Base-by-base conservation (phyloP, 2,888 invertebrate species). In the Lamellibrachia columna region DNA sequence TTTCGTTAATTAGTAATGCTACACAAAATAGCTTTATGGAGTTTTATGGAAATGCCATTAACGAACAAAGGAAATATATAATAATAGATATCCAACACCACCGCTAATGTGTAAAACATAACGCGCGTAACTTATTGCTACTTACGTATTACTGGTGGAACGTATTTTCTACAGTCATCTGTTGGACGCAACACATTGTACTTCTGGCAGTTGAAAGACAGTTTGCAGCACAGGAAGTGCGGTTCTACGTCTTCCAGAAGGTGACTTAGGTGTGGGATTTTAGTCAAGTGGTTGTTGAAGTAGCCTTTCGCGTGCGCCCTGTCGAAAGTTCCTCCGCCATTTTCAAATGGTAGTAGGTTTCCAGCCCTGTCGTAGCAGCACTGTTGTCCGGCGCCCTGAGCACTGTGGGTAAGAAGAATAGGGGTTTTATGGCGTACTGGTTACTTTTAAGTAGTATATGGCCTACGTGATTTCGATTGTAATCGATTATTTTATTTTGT, bases 351-450 rank as follows among this genome's bases (percentile, higher is more conserved):
- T 15, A 75, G 75, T n/a, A 75, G 75, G 75, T 75, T 75, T 22
- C 75, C 75, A 22, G 75, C 75, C 22, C 75, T 75, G 75, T 75
- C 75, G 75, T 75, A 75, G 75, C 75, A 75, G n/a, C 75, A 75
- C n/a, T 75, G 75, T n/a, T 75, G 75, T n/a, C 75, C 75, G 2
- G 75, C 75, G 6, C 75, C 75, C 0, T 75, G 15, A 2, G n/a
- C 75, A 75, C 75, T 75, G 75, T 22, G 75, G 75, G 22, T 15
- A 75, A 75, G 22, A 22, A 75, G n/a, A 75, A 6, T 22, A 22
- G n/a, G 15, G 58, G 11, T 58, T 22, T 75, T 15, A 75, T 22
- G 60, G 22, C 6, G n/a, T 75, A 6, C 0, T 75, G 75, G 75
- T 75, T n/a, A 75, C n/a, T 6, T 75, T 4, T n/a, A 75, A 75